Evolutionary conservation across 1,140 invertebrate species (phyloP).

Genomic region (Antheraea pernyi): DNA sequence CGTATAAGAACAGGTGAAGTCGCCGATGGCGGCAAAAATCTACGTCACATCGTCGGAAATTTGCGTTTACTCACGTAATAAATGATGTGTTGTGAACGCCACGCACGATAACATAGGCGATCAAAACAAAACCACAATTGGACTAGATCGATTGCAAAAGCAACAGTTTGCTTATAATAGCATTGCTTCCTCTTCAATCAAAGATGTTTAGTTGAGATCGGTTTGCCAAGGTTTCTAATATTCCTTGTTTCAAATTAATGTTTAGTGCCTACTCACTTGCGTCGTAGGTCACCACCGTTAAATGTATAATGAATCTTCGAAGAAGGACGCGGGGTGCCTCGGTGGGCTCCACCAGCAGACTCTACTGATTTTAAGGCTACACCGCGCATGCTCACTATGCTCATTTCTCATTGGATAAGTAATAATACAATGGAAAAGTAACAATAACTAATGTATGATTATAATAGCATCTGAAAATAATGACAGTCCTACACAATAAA

Average conservation of each 20-base stretch:
- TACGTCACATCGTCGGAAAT: neutral
- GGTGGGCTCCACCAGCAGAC: conserved; percentile 6
- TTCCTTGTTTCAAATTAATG: neutral
- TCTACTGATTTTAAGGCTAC: conserved; percentile 10
- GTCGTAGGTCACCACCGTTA: neutral
- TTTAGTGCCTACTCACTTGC: neutral
- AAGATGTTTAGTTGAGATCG: neutral
- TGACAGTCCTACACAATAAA: neutral
- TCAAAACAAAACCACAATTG: conserved; percentile 60
- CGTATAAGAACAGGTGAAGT: neutral
- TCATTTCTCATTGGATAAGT: conserved; percentile 14
- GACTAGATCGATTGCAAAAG: conserved; percentile 47
- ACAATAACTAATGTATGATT: neutral
- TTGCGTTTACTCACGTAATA: neutral
- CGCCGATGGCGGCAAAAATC: neutral
- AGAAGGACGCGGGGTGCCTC: neutral
- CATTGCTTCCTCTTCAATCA: neutral
- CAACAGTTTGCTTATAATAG: conserved; percentile 44
- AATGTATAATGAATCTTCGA: neutral
- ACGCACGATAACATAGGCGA: conserved; percentile 22
- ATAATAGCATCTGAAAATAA: neutral
- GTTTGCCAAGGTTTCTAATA: neutral
- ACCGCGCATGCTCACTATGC: conserved; percentile 40
- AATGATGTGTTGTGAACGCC: neutral
- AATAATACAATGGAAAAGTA: too few relatives aligned